These are phyloP conservation scores for Tetanocera ferruginea DNA, from an alignment of 2,888 invertebrate genomes.

Conservation along the genomic window DNA sequence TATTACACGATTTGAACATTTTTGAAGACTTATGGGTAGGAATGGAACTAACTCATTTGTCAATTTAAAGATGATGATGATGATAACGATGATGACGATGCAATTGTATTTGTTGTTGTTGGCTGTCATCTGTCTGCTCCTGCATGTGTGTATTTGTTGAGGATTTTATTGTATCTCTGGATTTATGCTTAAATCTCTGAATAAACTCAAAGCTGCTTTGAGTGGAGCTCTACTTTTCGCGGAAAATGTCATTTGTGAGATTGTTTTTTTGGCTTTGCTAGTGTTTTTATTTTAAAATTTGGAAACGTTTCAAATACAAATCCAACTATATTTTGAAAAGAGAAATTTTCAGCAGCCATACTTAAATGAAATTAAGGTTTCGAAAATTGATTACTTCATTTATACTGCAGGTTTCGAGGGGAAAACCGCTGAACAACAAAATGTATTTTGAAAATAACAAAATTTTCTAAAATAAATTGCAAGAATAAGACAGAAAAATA, in stretches of 20 bases:
- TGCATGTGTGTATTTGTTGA: background rate
- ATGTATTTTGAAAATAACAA: too few relatives aligned
- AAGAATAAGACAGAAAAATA: too few relatives aligned
- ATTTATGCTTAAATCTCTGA: background rate
- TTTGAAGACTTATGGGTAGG: slow-evolving; percentile 27
- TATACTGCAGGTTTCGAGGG: too few relatives aligned
- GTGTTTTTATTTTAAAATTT: too few relatives aligned
- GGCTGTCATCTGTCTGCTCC: background rate
- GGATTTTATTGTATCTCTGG: background rate
- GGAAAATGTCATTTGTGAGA: background rate
- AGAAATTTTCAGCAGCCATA: too few relatives aligned
- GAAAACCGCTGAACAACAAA: too few relatives aligned
- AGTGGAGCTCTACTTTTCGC: background rate
- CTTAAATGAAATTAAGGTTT: too few relatives aligned
- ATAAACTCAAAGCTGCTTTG: background rate
- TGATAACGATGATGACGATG: background rate
- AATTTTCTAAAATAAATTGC: too few relatives aligned
- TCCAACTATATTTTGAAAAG: too few relatives aligned
- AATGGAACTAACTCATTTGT: slow-evolving; percentile 31
- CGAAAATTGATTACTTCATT: too few relatives aligned
- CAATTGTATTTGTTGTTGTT: background rate
- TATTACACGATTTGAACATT: slow-evolving; percentile 28
- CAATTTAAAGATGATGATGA: slow-evolving; percentile 32
- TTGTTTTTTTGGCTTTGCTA: background rate
- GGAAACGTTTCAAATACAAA: too few relatives aligned